Percentiles rank a stretch among this genome's conserved stretches.
Evolutionary conservation across 2,113 vertebrate species (phyloP).

Genomic region (Chaenogobius annularis): DNA sequence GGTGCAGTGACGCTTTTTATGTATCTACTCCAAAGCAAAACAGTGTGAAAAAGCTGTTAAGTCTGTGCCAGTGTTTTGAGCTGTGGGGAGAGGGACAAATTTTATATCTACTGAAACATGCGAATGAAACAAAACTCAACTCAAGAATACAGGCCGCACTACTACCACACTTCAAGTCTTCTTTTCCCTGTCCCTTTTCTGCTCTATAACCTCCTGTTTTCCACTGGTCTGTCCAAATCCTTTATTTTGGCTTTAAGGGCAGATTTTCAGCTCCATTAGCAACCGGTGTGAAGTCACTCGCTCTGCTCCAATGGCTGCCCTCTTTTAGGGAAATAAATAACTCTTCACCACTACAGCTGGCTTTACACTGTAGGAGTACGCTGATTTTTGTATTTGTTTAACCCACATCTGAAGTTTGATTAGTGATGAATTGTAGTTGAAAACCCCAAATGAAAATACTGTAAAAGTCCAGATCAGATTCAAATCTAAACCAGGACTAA

Average conservation of each 20-base stretch:
- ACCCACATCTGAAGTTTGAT: constrained; percentile 59
- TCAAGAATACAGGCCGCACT: not conserved
- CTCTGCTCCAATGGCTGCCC: constrained; percentile 69
- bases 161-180: not conserved
- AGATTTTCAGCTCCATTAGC: constrained; percentile 74
- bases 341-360: constrained; percentile 58
- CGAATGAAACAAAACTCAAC: too few relatives aligned
- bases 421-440: constrained; percentile 6
- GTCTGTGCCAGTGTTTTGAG: too few relatives aligned
- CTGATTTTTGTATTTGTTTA: constrained; percentile 42
- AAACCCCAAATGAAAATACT: not conserved
- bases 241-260: constrained; percentile 72
- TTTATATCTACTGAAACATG: too few relatives aligned
- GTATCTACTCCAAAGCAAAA: too few relatives aligned
- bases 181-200: constrained; percentile 37
- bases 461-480: too few relatives aligned
- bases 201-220: constrained; percentile 43
- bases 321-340: constrained; percentile 71
- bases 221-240: constrained; percentile 68
- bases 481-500: too few relatives aligned
- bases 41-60: too few relatives aligned
- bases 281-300: constrained; percentile 72
- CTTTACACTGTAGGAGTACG: constrained; percentile 43
- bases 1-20: too few relatives aligned
- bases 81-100: too few relatives aligned